A percentile compares a stretch with the other conserved stretches of the same genome.
These are phyloP conservation scores for Rhamphomyia laevipes DNA, from an alignment of 2,888 invertebrate species.

Conservation along the genomic window DNA sequence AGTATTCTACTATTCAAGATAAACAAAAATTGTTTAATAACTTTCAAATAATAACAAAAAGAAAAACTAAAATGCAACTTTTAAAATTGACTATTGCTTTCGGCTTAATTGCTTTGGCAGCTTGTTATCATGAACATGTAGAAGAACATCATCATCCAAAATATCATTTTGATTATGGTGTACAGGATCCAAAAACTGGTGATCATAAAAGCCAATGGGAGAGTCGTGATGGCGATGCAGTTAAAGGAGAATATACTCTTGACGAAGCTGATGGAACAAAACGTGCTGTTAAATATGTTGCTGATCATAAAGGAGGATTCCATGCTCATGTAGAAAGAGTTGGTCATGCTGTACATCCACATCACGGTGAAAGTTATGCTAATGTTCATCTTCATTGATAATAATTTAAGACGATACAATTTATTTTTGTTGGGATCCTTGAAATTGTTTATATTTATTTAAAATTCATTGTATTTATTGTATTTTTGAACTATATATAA, in stretches of 20 bases:
- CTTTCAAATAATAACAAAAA: too few relatives aligned
- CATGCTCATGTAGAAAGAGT: slow-evolving; percentile 41
- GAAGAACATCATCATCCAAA: slow-evolving; percentile 27
- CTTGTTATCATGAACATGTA: not conserved
- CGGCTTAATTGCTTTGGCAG: too few relatives aligned
- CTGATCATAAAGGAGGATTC: slow-evolving; percentile 40
- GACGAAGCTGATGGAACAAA: slow-evolving; percentile 41
- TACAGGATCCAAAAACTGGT: slow-evolving; percentile 40
- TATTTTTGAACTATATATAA: too few relatives aligned
- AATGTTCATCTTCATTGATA: too few relatives aligned
- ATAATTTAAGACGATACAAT: too few relatives aligned
- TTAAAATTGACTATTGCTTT: too few relatives aligned
- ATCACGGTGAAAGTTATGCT: slow-evolving; percentile 5
- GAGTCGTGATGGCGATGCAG: slow-evolving; percentile 41
- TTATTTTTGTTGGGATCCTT: too few relatives aligned
- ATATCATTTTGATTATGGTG: slow-evolving; percentile 39
- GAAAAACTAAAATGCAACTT: too few relatives aligned
- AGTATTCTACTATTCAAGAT: too few relatives aligned
- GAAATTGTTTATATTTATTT: too few relatives aligned
- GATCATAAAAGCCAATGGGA: slow-evolving; percentile 41
- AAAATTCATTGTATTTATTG: not conserved
- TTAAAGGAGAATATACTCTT: slow-evolving; percentile 40
- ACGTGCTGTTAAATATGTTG: slow-evolving; percentile 39
- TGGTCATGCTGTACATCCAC: slow-evolving; percentile 33
- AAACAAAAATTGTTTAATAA: too few relatives aligned